phyloP scores from a whole-genome alignment of 2,797 vertebrate species.

The Phylloscopus collybita region DNA sequence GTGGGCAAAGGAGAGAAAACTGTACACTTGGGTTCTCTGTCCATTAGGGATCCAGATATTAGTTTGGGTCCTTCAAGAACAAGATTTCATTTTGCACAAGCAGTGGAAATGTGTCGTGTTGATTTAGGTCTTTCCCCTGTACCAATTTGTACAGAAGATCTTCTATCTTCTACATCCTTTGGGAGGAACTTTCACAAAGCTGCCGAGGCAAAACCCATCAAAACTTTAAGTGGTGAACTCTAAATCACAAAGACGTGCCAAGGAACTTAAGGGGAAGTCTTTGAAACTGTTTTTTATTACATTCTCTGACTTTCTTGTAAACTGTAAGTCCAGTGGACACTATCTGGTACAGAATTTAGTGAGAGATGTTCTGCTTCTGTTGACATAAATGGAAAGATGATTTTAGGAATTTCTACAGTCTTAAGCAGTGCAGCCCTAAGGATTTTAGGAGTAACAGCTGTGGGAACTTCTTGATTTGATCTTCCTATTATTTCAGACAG shows the following conservation, averaged over 20 bases:
- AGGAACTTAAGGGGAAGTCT: not conserved
- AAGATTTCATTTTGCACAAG: not conserved
- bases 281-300: not conserved
- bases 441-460: not conserved
- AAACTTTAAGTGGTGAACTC: not conserved
- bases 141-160: not conserved
- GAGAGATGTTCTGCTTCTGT: not conserved
- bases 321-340: not conserved
- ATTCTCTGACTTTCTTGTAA: not conserved
- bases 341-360: not conserved
- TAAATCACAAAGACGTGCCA: not conserved
- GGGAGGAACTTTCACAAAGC: not conserved
- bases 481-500: not conserved
- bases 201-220: not conserved
- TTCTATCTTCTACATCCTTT: not conserved
- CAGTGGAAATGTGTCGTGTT: not conserved
- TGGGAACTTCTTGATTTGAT: not conserved
- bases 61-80: not conserved
- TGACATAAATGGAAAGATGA: not conserved
- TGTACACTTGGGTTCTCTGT: not conserved
- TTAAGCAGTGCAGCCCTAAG: not conserved
- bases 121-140: not conserved
- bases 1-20: not conserved
- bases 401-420: not conserved
- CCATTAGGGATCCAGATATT: not conserved